Percentiles rank a stretch among this genome's conserved stretches.
Evolutionary conservation across 2,888 invertebrate genomes (phyloP).

Genomic region (Sialis fuliginosa): DNA sequence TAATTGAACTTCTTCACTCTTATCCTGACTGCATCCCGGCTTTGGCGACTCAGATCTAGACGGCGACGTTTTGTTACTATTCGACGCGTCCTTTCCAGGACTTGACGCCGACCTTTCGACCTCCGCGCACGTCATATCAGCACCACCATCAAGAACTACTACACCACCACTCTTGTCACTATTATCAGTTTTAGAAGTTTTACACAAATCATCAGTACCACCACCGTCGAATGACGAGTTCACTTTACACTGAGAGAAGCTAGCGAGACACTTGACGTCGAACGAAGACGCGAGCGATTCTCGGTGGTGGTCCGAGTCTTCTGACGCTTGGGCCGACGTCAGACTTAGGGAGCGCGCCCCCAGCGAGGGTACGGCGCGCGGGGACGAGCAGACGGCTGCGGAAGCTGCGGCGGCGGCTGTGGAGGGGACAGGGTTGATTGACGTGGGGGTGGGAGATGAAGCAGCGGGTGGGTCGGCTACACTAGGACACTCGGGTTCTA

Average conservation of each 20-base stretch:
- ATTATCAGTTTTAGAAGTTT: not conserved
- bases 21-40: slow-evolving; percentile 18
- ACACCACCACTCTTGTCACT: not conserved
- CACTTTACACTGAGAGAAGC: no score
- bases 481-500: slow-evolving; percentile 25
- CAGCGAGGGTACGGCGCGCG: slow-evolving; percentile 7
- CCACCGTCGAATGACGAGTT: not conserved
- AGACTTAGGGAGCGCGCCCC: not conserved
- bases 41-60: slow-evolving; percentile 20
- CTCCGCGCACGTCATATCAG: slow-evolving; percentile 1
- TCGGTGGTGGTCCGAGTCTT: not conserved
- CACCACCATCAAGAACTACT: not conserved
- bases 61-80: slow-evolving; percentile 2
- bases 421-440: slow-evolving; percentile 10
- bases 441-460: slow-evolving; percentile 11
- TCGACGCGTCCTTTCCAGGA: not conserved
- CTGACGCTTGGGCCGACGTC: slow-evolving; percentile 22
- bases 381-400: slow-evolving; percentile 7
- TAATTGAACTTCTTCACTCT: no score
- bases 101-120: not conserved
- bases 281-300: slow-evolving; percentile 7
- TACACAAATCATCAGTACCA: not conserved
- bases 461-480: slow-evolving; percentile 25
- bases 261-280: slow-evolving; percentile 10
- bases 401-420: slow-evolving; percentile 14